These are phyloP conservation scores for Chromoteleia sp. DNA, from an alignment of 2,888 invertebrate species.

Conservation along the genomic window DNA sequence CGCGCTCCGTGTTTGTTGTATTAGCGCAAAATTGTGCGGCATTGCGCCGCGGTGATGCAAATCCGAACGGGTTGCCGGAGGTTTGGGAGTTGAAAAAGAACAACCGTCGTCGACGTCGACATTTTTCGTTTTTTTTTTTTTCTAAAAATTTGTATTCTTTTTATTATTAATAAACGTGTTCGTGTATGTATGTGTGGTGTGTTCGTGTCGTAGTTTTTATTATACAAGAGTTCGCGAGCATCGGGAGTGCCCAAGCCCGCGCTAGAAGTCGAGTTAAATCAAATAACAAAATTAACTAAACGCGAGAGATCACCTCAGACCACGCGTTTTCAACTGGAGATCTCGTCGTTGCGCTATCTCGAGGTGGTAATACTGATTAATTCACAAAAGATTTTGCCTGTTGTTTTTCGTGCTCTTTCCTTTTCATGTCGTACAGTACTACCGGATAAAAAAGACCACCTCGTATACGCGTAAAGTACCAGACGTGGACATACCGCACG, in stretches of 20 bases:
- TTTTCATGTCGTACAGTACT: constrained; percentile 52
- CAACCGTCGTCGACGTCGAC: neutral
- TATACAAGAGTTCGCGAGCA: constrained; percentile 82
- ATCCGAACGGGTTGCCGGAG: neutral
- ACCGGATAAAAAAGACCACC: constrained; percentile 61
- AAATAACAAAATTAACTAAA: constrained; percentile 85
- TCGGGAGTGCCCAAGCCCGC: constrained; percentile 62
- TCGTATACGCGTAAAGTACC: constrained; percentile 62
- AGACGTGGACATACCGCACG: constrained; percentile 64
- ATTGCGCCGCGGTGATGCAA: no score
- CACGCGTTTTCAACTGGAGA: constrained; percentile 74
- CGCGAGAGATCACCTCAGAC: constrained; percentile 79
- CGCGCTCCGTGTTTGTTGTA: no score
- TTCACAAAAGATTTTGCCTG: constrained; percentile 48
- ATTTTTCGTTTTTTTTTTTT: constrained; percentile 66
- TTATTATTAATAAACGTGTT: constrained; percentile 85
- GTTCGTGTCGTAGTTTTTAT: constrained; percentile 79
- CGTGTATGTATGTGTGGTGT: constrained; percentile 75
- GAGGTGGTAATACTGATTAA: constrained; percentile 68
- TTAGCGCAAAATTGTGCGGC: no score
- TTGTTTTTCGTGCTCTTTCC: constrained; percentile 6
- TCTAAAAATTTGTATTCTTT: constrained; percentile 83
- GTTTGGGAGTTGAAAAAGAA: neutral
- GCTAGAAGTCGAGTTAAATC: constrained; percentile 83
- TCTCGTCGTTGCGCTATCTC: constrained; percentile 67